Percentiles rank a stretch among this genome's conserved stretches.
phyloP scores from a whole-genome alignment of 2,113 vertebrate genomes.

The Brachypteracias leptosomus region DNA sequence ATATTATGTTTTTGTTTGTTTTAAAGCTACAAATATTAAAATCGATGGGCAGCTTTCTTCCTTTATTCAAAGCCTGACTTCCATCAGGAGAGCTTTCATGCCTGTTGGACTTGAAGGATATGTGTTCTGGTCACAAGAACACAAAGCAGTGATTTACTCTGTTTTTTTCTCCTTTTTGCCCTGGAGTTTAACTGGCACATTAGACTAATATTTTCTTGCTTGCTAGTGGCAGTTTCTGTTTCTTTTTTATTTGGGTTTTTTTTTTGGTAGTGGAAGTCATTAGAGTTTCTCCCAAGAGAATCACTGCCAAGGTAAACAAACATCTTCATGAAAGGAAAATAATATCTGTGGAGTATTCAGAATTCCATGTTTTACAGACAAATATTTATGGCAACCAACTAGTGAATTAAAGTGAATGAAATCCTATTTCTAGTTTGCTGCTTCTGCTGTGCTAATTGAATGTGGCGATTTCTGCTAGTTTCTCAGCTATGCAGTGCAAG shows the following conservation, averaged over 20 bases:
- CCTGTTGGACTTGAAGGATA: not conserved
- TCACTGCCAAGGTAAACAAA: slow-evolving; percentile 63
- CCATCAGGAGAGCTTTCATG: not conserved
- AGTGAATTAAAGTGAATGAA: slow-evolving; percentile 46
- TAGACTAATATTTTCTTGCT: slow-evolving; percentile 53
- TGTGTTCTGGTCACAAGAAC: not conserved
- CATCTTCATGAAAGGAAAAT: slow-evolving; percentile 57
- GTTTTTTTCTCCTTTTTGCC: not conserved
- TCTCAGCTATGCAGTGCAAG: slow-evolving; percentile 1
- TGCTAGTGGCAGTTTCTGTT: slow-evolving; percentile 47
- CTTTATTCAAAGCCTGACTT: not conserved
- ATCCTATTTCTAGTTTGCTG: slow-evolving; percentile 15
- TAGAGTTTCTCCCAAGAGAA: slow-evolving; percentile 57
- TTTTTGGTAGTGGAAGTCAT: slow-evolving; percentile 54
- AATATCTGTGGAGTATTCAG: slow-evolving; percentile 48
- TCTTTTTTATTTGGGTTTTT: not conserved
- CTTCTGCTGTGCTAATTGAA: slow-evolving; percentile 25
- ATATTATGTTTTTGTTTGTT: not conserved
- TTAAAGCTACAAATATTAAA: not conserved
- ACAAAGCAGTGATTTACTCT: slow-evolving; percentile 1
- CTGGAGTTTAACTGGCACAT: slow-evolving; percentile 35
- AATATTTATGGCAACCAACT: slow-evolving; percentile 46
- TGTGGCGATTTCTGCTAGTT: slow-evolving; percentile 18
- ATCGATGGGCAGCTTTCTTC: not conserved
- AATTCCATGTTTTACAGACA: slow-evolving; percentile 18